phyloP scores from a whole-genome alignment of 2,888 invertebrate species.

The Listrodromus nycthemerus region DNA sequence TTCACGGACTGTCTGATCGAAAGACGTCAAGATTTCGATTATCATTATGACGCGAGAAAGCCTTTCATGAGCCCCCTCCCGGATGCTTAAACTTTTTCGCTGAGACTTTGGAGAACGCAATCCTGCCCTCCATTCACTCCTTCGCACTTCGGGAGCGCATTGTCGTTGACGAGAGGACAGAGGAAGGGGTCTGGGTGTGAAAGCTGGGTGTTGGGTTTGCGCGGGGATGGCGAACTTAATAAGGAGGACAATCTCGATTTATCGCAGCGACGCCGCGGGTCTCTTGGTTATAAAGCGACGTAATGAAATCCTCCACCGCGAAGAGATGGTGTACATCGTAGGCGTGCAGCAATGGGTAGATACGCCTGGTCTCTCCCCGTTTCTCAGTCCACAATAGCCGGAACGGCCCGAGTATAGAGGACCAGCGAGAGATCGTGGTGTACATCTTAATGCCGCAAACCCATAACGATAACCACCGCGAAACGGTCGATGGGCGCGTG shows the following conservation, averaged over 20 bases:
- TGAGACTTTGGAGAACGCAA: constrained; percentile 3
- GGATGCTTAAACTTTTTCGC: constrained; percentile 3
- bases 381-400: constrained; percentile 60
- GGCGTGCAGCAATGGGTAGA: constrained; percentile 57
- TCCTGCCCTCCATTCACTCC: background rate
- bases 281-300: constrained; percentile 79
- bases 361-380: constrained; percentile 38
- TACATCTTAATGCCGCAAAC: constrained; percentile 83
- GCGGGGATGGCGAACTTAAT: constrained; percentile 71
- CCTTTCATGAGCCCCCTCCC: background rate
- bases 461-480: constrained; percentile 83
- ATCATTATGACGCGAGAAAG: background rate
- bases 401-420: constrained; percentile 42
- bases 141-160: constrained; percentile 7
- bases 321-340: constrained; percentile 53
- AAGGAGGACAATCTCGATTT: constrained; percentile 80
- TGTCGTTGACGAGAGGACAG: constrained; percentile 3
- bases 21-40: constrained; percentile 14
- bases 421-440: constrained; percentile 77
- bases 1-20: background rate
- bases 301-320: constrained; percentile 79
- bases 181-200: background rate
- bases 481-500: constrained; percentile 81
- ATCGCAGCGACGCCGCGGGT: constrained; percentile 74
- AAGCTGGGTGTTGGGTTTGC: background rate